phyloP scores from a whole-genome alignment of 2,888 invertebrate genomes.

The Quadroppia sp. region DNA sequence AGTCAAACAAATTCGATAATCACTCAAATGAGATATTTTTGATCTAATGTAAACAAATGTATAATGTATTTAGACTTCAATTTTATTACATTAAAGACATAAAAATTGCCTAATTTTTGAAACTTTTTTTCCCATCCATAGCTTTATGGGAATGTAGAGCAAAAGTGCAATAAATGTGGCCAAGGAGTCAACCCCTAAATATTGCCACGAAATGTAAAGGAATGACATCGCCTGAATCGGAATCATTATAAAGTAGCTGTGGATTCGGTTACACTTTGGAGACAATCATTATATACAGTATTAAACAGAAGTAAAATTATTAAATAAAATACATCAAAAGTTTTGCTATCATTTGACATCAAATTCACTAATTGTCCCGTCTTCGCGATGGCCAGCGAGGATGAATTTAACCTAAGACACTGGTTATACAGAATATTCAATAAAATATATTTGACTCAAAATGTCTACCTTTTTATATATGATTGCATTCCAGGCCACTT shows the following conservation, averaged over 20 bases:
- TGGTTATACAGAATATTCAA: background rate
- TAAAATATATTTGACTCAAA: background rate
- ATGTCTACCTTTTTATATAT: conserved; percentile 67
- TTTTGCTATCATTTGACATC: conserved; percentile 89
- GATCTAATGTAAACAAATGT: too few relatives aligned
- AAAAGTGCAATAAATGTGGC: conserved; percentile 76
- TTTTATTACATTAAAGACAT: conserved; percentile 62
- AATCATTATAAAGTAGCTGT: conserved; percentile 72
- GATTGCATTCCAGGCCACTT: conserved; percentile 75
- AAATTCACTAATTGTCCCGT: conserved; percentile 89
- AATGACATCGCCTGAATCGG: conserved; percentile 63
- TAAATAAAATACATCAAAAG: conserved; percentile 83
- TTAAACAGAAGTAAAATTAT: too few relatives aligned
- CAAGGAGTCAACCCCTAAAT: conserved; percentile 58
- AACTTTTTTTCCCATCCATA: conserved; percentile 57
- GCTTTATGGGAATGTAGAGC: conserved; percentile 77
- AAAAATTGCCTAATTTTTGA: conserved; percentile 64
- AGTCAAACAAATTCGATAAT: conserved; percentile 85
- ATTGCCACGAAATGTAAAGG: conserved; percentile 19
- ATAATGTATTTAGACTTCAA: too few relatives aligned
- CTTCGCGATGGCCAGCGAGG: conserved; percentile 76
- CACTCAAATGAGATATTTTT: conserved; percentile 76
- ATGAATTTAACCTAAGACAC: conserved; percentile 60
- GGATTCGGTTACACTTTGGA: conserved; percentile 70
- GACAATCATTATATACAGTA: too few relatives aligned